These are phyloP conservation scores for Pogonophryne albipinna DNA, from an alignment of 2,797 vertebrate genomes.

Conservation along the genomic window DNA sequence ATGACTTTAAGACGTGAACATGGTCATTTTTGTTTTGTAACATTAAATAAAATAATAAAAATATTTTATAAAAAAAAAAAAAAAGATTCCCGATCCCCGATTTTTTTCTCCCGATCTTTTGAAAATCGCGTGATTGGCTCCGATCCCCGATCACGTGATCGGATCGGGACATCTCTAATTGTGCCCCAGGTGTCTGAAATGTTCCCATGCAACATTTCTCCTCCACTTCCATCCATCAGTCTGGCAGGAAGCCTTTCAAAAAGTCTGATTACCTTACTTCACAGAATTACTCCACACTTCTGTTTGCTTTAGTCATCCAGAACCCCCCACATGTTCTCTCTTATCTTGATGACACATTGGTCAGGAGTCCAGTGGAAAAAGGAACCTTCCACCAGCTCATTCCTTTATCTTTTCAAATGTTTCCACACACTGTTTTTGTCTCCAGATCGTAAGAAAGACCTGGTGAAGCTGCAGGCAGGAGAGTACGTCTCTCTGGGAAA, in stretches of 20 bases:
- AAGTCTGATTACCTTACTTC: conserved; percentile 42
- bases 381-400: not conserved
- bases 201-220: conserved; percentile 21
- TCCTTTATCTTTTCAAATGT: conserved; percentile 3
- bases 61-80: too few relatives aligned
- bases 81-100: too few relatives aligned
- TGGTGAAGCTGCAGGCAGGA: conserved; percentile 97
- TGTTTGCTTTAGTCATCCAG: conserved; percentile 44
- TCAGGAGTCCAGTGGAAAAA: conserved; percentile 36
- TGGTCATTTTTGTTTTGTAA: too few relatives aligned
- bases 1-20: too few relatives aligned
- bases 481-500: conserved; percentile 98
- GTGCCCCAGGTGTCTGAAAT: conserved; percentile 17
- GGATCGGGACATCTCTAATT: not conserved
- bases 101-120: too few relatives aligned
- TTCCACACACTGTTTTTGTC: conserved; percentile 20
- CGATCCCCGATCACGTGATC: too few relatives aligned
- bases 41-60: too few relatives aligned
- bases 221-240: conserved; percentile 32
- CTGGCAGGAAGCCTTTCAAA: conserved; percentile 45
- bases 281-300: conserved; percentile 22
- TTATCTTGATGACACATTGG: conserved; percentile 7
- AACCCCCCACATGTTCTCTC: not conserved
- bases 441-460: conserved; percentile 96
- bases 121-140: too few relatives aligned